Conservation (phyloP, 2,888 invertebrate genomes). For the Leucophenga maculata region DNA sequence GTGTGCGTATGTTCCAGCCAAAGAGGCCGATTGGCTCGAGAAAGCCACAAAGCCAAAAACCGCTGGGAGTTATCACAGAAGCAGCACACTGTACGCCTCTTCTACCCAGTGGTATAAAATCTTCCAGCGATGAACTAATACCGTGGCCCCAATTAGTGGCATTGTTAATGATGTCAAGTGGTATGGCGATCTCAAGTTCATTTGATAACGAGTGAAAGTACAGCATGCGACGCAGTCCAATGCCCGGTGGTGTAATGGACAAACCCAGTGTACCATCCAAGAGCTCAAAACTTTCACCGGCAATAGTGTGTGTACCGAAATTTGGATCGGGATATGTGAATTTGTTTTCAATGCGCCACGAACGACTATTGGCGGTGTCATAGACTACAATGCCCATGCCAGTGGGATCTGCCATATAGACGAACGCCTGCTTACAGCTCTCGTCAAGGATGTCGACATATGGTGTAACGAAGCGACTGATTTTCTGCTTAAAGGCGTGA, state of each 20-base stretch:
- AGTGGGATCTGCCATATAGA: conserved; percentile 78
- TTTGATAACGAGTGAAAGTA: conserved; percentile 79
- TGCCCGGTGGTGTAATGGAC: conserved; percentile 73
- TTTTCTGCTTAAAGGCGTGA: conserved; percentile 48
- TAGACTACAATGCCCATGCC: conserved; percentile 76
- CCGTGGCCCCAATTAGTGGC: conserved; percentile 71
- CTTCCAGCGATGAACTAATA: conserved; percentile 71
- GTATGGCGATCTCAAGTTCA: conserved; percentile 75
- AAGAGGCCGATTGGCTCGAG: conserved; percentile 79
- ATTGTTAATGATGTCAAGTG: conserved; percentile 75
- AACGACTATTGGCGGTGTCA: conserved; percentile 72
- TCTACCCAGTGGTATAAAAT: conserved; percentile 74
- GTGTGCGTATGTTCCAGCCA: conserved; percentile 81
- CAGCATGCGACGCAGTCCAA: conserved; percentile 70
- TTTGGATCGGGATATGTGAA: conserved; percentile 75
- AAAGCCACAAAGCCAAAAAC: conserved; percentile 74
- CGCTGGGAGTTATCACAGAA: conserved; percentile 75
- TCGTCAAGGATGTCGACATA: conserved; percentile 75
- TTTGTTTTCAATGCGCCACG: conserved; percentile 77
- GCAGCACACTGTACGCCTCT: conserved; percentile 81
- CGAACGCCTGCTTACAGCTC: conserved; percentile 74
- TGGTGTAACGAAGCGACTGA: conserved; percentile 65
- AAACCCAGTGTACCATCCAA: conserved; percentile 79
- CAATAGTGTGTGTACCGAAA: conserved; percentile 75
- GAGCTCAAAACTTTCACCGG: conserved; percentile 76